These are phyloP conservation scores for Decapterus maruadsi DNA, from an alignment of 2,797 vertebrate species.

Conservation along the genomic window DNA sequence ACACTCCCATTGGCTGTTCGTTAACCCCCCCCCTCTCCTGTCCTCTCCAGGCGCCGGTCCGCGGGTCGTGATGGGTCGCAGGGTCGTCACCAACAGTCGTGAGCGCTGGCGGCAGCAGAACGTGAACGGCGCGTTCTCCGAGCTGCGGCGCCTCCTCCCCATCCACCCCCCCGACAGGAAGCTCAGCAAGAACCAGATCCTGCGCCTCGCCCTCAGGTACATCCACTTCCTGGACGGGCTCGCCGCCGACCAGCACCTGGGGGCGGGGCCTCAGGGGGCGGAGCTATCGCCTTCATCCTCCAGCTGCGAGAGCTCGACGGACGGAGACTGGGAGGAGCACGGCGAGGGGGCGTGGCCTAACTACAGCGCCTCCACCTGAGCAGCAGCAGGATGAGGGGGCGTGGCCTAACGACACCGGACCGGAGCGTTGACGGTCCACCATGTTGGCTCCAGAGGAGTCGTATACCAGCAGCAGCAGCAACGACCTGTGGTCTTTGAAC, in stretches of 20 bases:
- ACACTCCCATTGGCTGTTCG: too few species aligned
- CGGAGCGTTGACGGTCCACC: neutral
- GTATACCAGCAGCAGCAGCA: neutral
- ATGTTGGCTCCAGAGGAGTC: neutral
- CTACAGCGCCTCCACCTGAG: conserved; percentile 23
- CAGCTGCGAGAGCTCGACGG: conserved; percentile 69
- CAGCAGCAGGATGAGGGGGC: conserved; percentile 73
- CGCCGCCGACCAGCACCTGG: conserved; percentile 88
- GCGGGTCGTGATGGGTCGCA: conserved; percentile 75
- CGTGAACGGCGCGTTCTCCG: conserved; percentile 92
- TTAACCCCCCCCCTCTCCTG: neutral
- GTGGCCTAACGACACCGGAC: neutral
- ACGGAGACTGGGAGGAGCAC: conserved; percentile 82
- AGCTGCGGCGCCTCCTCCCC: conserved; percentile 92
- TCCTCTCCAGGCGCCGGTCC: conserved; percentile 85
- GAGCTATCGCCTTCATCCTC: conserved; percentile 85
- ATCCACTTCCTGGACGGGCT: conserved; percentile 94
- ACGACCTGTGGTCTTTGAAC: neutral
- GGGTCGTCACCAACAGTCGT: conserved; percentile 91
- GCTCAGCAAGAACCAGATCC: conserved; percentile 95
- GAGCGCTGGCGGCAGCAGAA: conserved; percentile 95
- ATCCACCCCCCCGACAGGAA: conserved; percentile 94
- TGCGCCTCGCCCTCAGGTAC: conserved; percentile 94
- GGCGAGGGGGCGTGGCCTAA: neutral
- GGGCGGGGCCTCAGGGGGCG: conserved; percentile 25